Evolutionary conservation across 2,888 invertebrate genomes (phyloP), one percentile per base, ranked within the genome.

Genomic region (Epinotia brunnichana): DNA sequence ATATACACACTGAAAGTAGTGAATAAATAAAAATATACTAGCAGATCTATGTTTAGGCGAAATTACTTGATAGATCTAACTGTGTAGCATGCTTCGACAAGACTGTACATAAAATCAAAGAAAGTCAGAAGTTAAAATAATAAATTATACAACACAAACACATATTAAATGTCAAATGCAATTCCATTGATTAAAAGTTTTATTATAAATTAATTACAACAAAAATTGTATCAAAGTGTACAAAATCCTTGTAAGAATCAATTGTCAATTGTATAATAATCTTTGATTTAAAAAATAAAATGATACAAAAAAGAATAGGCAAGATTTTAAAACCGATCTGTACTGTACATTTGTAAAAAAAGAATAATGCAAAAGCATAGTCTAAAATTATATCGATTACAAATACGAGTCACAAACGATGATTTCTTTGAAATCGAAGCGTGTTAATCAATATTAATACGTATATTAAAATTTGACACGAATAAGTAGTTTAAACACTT

Each of bases 131-230:
- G 88, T 57, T 86, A 89, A 88, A 87, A 87, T 80, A 88, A 90
- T 90, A 91, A 91, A 90, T 91, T 90, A 91, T 84, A 88, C 88
- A 91, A 91, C 87, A 88, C 84, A 87, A 88, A 82, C 82, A 76
- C 76, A 79, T 81, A 82, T 79, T 79, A 78, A 79, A 79, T 79
- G 82, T 82, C 86, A 82, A 81, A 82, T 83, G 80, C 81, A 81
- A 78, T 74, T 69, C 69, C 69, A 76, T 73, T 63, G 77, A 78
- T 79, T 78, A 73, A 77, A 79, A 76, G 69, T 74, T 78, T 48
- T 44, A 44, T 77, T 78, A 79, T 78, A 78, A 75, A 77, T 71
- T 77, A 73, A 75, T 44, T 63, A 57, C 60, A 74, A 68, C n/a
- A 56, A 54, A 15, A 61, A 54, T 56, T 48, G 21, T 59, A 68